These are phyloP conservation scores for Eira barbara DNA, from an alignment of 2,113 vertebrate genomes.

Conservation along the genomic window DNA sequence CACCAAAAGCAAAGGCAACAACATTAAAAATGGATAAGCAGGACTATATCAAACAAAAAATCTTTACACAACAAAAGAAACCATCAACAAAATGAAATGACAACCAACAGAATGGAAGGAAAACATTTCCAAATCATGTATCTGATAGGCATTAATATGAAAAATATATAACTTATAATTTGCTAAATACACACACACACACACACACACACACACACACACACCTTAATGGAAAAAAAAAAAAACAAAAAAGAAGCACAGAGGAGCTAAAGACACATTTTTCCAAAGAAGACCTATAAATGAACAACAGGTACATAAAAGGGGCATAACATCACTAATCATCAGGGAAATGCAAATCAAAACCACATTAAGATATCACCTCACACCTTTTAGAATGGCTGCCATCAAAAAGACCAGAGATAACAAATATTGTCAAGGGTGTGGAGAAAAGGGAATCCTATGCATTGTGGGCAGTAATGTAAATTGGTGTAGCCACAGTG, in stretches of 20 bases:
- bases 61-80: background rate
- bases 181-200: background rate
- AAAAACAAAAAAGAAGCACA: too few relatives aligned
- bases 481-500: background rate
- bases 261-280: background rate
- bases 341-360: background rate
- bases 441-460: background rate
- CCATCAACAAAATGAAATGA: background rate
- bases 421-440: background rate
- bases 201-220: background rate
- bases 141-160: background rate
- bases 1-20: background rate
- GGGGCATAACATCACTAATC: background rate
- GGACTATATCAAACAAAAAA: background rate
- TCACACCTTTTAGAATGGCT: background rate
- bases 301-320: background rate
- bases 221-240: background rate
- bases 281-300: background rate
- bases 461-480: background rate
- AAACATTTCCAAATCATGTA: background rate
- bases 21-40: background rate
- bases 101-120: background rate
- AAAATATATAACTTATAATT: background rate
- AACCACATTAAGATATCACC: background rate
- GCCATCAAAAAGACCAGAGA: background rate